Evolutionary conservation across 2,113 vertebrate species (phyloP).

Genomic region (Solenodon paradoxus): DNA sequence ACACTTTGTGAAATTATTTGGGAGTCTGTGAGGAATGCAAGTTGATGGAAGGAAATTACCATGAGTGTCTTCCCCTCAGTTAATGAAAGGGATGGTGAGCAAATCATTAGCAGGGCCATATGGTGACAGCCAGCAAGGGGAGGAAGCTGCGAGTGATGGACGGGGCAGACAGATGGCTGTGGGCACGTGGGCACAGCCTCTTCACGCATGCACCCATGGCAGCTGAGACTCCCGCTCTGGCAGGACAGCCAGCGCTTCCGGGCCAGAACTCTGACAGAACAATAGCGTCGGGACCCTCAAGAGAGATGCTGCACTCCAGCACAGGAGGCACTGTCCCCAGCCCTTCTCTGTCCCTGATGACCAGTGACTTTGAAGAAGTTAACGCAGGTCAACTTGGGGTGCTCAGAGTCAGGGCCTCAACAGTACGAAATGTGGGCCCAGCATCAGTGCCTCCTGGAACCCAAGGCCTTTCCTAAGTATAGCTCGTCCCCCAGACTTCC

Average conservation of each 20-base stretch:
- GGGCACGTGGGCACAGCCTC: background rate
- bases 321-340: too few relatives aligned
- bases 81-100: constrained; percentile 59
- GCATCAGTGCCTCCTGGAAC: too few relatives aligned
- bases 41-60: constrained; percentile 64
- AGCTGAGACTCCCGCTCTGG: background rate
- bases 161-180: constrained; percentile 36
- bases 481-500: too few relatives aligned
- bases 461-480: too few relatives aligned
- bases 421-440: too few relatives aligned
- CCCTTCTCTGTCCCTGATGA: background rate
- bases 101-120: constrained; percentile 71
- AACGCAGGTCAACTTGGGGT: background rate
- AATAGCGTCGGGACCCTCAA: too few relatives aligned
- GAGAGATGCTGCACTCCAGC: too few relatives aligned
- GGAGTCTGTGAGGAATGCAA: constrained; percentile 56
- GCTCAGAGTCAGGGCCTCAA: background rate
- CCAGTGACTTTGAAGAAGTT: background rate
- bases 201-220: background rate
- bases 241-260: too few relatives aligned
- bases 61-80: constrained; percentile 46
- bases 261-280: too few relatives aligned
- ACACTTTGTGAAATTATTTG: constrained; percentile 65
- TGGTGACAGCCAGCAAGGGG: constrained; percentile 53
- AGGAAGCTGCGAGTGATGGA: too few relatives aligned